Evolutionary conservation across 2,888 invertebrate species (phyloP), one percentile per base, ranked within the genome.

Genomic region (Drosophila imparisetae): DNA sequence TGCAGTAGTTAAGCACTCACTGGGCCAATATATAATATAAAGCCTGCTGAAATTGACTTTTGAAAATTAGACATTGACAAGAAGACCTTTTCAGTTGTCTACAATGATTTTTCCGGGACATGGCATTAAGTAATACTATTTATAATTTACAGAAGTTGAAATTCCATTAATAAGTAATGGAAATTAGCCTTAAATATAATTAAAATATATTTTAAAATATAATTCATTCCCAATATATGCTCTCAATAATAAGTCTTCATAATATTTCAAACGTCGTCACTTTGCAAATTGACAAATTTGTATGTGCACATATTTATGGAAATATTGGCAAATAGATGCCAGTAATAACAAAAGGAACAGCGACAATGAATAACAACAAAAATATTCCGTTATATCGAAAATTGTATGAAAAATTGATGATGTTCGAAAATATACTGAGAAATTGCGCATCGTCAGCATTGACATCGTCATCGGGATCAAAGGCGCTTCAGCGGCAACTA

Each of bases 401-500:
- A 65, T 57, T 63, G 36, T 48, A 60, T 40, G 64, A 75, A 70
- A 86, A 81, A 85, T 86, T 86, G 84, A 89, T 84, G 89, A 86
- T 77, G 85, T 72, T 89, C 65, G 57, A 67, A 84, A 80, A 83
- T 89, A 79, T 81, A 57, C 73, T 72, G 74, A 89, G 67, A 81
- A 84, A 89, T 89, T 80, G 85, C 81, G 66, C 80, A 69, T 75
- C 77, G 81, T 89, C 89, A 75, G 55, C 78, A 70, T 75, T 81
- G 81, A 81, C 87, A 81, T 72, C 80, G 72, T 82, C 87, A 80
- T 84, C 72, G 74, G 73, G 89, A 85, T 85, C 85, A 89, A 84
- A 86, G 89, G 58, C 73, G 70, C 66, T 72, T 63, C 60, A 60
- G 66, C 55, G 52, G 60, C 66, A 74, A 81, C 80, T 84, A 84